Conservation (phyloP, 2,888 invertebrate species). For the Athalia circularis region DNA sequence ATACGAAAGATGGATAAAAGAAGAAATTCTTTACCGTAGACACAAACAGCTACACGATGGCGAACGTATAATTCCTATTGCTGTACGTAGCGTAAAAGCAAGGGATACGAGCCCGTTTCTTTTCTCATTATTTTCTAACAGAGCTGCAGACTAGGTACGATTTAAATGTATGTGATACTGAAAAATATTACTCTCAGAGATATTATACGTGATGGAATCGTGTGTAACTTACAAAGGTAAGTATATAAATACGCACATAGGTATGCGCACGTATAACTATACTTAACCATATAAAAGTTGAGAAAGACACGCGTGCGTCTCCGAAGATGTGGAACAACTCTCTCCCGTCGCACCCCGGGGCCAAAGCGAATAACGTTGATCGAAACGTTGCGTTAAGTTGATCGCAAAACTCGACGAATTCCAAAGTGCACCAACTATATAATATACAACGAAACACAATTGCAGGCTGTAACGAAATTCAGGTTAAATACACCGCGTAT, state of each 20-base stretch:
- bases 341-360: constrained; percentile 44
- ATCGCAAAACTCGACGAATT: constrained; percentile 22
- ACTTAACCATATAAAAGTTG: constrained; percentile 3
- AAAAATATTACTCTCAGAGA: not conserved
- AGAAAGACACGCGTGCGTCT: constrained; percentile 41
- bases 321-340: constrained; percentile 45
- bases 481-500: too few species aligned
- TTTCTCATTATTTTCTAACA: too few species aligned
- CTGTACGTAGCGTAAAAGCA: too few species aligned
- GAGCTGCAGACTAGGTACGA: not conserved
- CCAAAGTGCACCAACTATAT: constrained; percentile 25
- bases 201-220: too few species aligned
- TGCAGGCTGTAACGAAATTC: too few species aligned
- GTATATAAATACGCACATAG: not conserved
- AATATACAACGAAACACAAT: not conserved
- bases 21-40: too few species aligned
- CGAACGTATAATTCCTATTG: too few species aligned
- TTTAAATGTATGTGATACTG: not conserved
- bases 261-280: not conserved
- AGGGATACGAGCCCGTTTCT: too few species aligned
- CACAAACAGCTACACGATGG: too few species aligned
- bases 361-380: constrained; percentile 11
- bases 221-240: not conserved
- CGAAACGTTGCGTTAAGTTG: not conserved
- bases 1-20: too few species aligned